Evolutionary conservation across 1,140 invertebrate species (phyloP), one percentile per base, ranked within the genome.

Genomic region (Nephila pilipes): DNA sequence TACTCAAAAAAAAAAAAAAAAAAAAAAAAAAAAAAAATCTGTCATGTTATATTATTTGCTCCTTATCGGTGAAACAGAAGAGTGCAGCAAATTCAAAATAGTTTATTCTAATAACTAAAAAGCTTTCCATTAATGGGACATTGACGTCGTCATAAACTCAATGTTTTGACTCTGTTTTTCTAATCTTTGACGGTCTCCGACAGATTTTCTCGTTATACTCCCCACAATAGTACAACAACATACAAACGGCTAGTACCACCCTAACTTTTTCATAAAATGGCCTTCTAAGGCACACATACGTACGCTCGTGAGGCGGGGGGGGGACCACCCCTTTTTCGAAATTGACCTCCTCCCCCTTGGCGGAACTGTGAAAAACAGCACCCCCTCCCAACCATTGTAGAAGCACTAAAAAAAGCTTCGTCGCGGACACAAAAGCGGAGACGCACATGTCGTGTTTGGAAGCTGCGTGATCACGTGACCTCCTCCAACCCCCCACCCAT

Each of bases 251-350:
- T 22, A 29, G 54, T 16, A 60, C 81, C 29, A 16, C 63, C 83
- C 91, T 60, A 87, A 87, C 83, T 93, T 87, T n/a, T 93, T 93
- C 91, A 93, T 93, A 93, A 93, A 93, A 93, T 93, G 91, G 91
- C 91, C 91, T 93, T 93, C 91, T 93, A 55, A 10, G 6, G 88
- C 69, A 63, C 69, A 90, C 69, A 57, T 32, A 89, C 65, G 25
- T 46, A 75, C 32, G 46, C 69, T 75, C 69, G 32, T 20, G 29
- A 29, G 29, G 46, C 46, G 63, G 63, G 5, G 25, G 25, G 29
- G 69, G 69, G 69, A 32, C 18, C 38, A 79, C 69, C 60, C 89
- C 46, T 55, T 32, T 75, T 81, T 46, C 38, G 79, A 81, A 80
- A 81, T 32, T 55, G n/a, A 90, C 79, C 85, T 60, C 85, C 32